Evolutionary conservation across 2,797 vertebrate species (phyloP).

Genomic region (Pygocentrus nattereri): DNA sequence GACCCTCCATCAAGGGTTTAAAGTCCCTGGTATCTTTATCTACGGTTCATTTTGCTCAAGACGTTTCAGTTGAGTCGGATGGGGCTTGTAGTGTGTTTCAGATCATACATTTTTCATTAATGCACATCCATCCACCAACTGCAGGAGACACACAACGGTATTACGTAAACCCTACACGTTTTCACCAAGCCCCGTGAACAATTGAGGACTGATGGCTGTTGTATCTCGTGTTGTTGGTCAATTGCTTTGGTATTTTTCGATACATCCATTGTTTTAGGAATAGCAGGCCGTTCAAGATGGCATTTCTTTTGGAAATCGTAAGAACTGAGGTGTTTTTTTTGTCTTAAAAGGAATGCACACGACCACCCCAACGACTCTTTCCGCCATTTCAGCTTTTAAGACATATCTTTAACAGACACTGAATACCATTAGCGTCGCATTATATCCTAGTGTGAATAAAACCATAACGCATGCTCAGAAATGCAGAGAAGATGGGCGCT

Average conservation of each 20-base stretch:
- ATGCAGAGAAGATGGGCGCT: slow-evolving; percentile 29
- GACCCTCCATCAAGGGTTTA: background rate
- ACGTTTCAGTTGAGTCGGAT: background rate
- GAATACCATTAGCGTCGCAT: background rate
- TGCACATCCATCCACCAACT: background rate
- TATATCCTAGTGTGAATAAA: background rate
- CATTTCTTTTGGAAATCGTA: background rate
- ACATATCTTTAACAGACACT: background rate
- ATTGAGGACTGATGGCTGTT: background rate
- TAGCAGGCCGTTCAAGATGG: background rate
- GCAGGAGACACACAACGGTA: slow-evolving; percentile 12
- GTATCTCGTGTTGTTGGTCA: background rate
- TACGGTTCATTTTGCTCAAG: background rate
- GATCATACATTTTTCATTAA: background rate
- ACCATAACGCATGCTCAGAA: slow-evolving; percentile 17
- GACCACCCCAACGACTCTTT: background rate
- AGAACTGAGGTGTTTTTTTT: background rate
- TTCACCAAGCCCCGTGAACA: background rate
- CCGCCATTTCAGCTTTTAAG: slow-evolving; percentile 8
- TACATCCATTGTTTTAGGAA: background rate
- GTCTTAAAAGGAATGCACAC: background rate
- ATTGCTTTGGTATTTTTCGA: background rate
- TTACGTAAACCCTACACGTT: slow-evolving; percentile 12
- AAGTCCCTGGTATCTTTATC: background rate
- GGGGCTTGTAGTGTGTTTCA: background rate